A percentile compares a stretch with the other conserved stretches of the same genome.
Conservation (phyloP, 2,888 invertebrate species). For the Gymnocheta viridis region DNA sequence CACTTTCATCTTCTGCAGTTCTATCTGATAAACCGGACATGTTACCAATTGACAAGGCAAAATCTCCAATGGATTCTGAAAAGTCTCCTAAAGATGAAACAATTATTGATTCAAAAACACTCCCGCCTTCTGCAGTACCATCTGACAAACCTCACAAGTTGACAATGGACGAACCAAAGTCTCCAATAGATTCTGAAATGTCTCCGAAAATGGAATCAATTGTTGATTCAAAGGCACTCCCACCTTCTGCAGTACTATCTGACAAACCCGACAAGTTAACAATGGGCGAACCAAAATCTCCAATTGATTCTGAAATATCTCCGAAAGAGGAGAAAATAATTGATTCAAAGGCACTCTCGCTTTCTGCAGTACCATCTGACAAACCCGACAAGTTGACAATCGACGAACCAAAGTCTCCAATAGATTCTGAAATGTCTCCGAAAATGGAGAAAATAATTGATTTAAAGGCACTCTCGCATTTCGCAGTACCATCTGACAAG, state of each 20-base stretch:
- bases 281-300: background rate
- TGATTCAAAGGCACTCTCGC: background rate
- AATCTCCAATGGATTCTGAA: background rate
- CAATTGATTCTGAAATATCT: slow-evolving; percentile 14
- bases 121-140: background rate
- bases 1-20: background rate
- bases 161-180: background rate
- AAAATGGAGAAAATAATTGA: too few species aligned
- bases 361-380: background rate
- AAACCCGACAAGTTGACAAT: background rate
- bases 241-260: background rate
- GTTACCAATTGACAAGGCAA: background rate
- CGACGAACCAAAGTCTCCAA: slow-evolving; percentile 16
- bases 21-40: background rate
- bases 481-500: background rate
- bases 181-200: background rate
- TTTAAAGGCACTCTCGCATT: background rate
- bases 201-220: slow-evolving; percentile 32
- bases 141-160: background rate
- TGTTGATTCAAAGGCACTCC: background rate
- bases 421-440: background rate
- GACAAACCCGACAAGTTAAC: background rate
- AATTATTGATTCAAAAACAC: too few species aligned
- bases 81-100: too few species aligned
- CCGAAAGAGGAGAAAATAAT: background rate